Evolutionary conservation across 1,140 invertebrate genomes (phyloP), one percentile per base, ranked within the genome.

Genomic region (Venturia canescens): DNA sequence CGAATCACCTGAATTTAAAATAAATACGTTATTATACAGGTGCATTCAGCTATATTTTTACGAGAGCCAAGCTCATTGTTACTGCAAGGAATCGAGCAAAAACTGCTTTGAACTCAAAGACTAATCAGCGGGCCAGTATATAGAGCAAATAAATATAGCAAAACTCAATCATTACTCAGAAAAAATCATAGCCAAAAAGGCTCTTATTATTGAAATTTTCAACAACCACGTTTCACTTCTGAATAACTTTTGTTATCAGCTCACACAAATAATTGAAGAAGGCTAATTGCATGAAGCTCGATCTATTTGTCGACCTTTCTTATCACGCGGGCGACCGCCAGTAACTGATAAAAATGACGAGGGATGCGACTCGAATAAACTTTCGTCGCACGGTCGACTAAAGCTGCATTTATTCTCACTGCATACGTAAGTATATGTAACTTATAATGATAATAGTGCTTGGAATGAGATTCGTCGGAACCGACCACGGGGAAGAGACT

Each of bases 261-360:
- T 71, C 23, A 23, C 50, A 48, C 50, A 76, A 79, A 75, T 76
- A 79, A 89, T 87, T 88, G 88, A 88, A 87, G 81, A 85, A 78
- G 79, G 82, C 86, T 89, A 90, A 89, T 89, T 90, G 86, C 87
- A 79, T 86, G 38, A 23, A 27, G 21, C 26, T 80, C 70, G 72
- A 83, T 84, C 85, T 82, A 88, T 86, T 83, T 83, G 80, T 86
- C 83, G 84, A 87, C 86, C 84, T 88, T 87, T 86, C 87, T 90
- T 89, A 88, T 89, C 87, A 26, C 16, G 26, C 11, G 2, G 13
- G 71, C 48, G 48, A 29, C 48, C 6, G 34, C 69, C 48, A 38
- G 80, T 84, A 82, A 71, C 74, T 71, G 76, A 80, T 89, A 87
- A 89, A 88, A 86, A 85, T 86, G 86, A 87, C 87, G 81, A 74